A percentile compares a stretch with the other conserved stretches of the same genome.
Evolutionary conservation across 1,140 invertebrate genomes (phyloP).

Genomic region (Lepidotrigona ventralis): DNA sequence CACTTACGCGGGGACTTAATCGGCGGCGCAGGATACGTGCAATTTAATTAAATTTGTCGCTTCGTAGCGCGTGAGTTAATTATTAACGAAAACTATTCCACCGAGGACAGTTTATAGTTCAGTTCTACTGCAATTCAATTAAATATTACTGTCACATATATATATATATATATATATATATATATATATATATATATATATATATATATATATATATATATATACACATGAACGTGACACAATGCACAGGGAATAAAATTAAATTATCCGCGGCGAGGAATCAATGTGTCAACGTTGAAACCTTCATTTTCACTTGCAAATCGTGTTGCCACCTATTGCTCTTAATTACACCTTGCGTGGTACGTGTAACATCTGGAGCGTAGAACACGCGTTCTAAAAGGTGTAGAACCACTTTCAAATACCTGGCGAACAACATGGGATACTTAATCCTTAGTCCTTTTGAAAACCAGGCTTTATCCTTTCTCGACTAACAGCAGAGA

Average conservation of each 20-base stretch:
- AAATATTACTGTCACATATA: background rate
- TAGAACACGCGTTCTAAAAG: background rate
- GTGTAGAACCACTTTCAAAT: background rate
- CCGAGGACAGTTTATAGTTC: background rate
- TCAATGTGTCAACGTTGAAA: background rate
- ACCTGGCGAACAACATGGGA: background rate
- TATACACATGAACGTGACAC: too few species aligned
- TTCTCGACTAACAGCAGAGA: background rate
- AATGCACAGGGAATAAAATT: too few species aligned
- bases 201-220: too few species aligned
- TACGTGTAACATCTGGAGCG: background rate
- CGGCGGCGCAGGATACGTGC: background rate
- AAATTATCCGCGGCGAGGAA: too few species aligned
- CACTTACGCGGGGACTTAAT: background rate
- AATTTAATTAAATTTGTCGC: background rate
- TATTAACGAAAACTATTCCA: background rate
- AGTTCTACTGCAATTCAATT: background rate
- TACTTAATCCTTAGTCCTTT: too few species aligned
- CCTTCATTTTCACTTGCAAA: background rate
- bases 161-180: too few species aligned
- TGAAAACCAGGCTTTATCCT: conserved; percentile 51
- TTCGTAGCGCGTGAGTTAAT: background rate
- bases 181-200: too few species aligned
- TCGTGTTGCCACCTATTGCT: background rate
- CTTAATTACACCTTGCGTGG: background rate